Conservation (phyloP, 1,140 invertebrate species). For the Lepidostoma basale region DNA sequence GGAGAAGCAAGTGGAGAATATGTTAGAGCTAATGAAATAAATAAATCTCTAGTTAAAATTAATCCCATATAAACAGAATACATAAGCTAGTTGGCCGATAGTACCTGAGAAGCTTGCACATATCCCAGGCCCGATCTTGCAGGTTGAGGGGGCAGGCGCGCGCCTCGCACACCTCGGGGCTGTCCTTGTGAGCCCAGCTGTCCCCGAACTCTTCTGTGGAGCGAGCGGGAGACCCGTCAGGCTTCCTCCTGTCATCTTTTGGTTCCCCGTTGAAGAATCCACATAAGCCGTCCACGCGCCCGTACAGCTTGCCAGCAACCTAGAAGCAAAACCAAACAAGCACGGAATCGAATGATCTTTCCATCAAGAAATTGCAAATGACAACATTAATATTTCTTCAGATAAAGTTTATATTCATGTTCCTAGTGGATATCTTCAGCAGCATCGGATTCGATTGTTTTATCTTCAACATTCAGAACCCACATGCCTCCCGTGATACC, state of each 20-base stretch:
- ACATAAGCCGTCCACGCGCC: slow-evolving; percentile 77
- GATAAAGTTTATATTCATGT: too few species aligned
- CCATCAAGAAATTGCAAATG: too few species aligned
- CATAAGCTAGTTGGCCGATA: background rate
- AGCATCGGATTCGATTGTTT: too few species aligned
- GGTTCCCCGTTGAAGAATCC: slow-evolving; percentile 73
- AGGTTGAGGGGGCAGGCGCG: slow-evolving; percentile 63
- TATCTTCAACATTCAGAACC: too few species aligned
- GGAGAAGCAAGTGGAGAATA: slow-evolving; percentile 66
- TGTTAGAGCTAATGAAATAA: slow-evolving; percentile 60
- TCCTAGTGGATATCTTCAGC: too few species aligned
- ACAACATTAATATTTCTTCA: too few species aligned
- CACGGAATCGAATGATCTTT: too few species aligned
- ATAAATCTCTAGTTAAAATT: background rate
- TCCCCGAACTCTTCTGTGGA: slow-evolving; percentile 74
- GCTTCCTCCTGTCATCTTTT: slow-evolving; percentile 72
- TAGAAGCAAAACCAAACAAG: slow-evolving; percentile 37
- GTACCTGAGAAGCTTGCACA: slow-evolving; percentile 66
- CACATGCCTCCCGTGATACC: too few species aligned
- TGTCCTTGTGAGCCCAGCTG: slow-evolving; percentile 68
- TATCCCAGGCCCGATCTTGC: slow-evolving; percentile 66
- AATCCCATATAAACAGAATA: background rate
- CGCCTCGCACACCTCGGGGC: slow-evolving; percentile 61
- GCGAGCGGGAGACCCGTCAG: slow-evolving; percentile 67
- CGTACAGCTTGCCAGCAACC: slow-evolving; percentile 62